Conservation (phyloP, 2,888 invertebrate species). For the Parascotia fuliginaria region DNA sequence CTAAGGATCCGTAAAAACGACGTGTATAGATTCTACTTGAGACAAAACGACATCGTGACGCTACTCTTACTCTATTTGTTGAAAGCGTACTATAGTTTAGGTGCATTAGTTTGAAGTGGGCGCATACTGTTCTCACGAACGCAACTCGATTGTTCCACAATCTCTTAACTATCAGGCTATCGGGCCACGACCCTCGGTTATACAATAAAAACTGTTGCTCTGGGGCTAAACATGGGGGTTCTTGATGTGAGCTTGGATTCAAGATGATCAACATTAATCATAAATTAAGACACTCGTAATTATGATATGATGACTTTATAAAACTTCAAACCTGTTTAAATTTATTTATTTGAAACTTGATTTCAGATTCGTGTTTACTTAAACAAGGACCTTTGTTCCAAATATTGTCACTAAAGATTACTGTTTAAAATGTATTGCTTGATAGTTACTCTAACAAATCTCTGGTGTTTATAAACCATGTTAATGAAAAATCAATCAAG, state of each 20-base stretch:
- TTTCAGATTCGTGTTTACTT: conserved; percentile 12
- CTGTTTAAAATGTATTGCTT: background rate
- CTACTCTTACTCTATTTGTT: conserved; percentile 48
- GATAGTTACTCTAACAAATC: background rate
- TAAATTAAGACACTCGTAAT: conserved; percentile 35
- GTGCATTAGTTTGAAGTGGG: conserved; percentile 57
- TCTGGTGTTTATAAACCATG: conserved; percentile 4
- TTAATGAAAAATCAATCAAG: conserved; percentile 23
- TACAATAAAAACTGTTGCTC: conserved; percentile 61
- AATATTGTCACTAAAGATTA: too few species aligned
- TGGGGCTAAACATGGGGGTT: conserved; percentile 49
- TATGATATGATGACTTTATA: conserved; percentile 33
- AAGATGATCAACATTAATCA: conserved; percentile 38
- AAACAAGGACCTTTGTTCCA: too few species aligned
- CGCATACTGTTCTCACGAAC: conserved; percentile 74
- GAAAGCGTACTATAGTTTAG: conserved; percentile 45
- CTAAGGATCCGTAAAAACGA: conserved; percentile 4
- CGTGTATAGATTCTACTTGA: conserved; percentile 26
- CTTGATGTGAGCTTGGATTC: conserved; percentile 30
- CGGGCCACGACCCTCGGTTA: conserved; percentile 72
- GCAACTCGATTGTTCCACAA: conserved; percentile 75
- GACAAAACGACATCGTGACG: conserved; percentile 45
- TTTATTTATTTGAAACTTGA: conserved; percentile 5
- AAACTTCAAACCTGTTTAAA: conserved; percentile 19
- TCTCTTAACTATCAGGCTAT: conserved; percentile 77